Evolutionary conservation across 2,888 invertebrate species (phyloP), one percentile per base, ranked within the genome.

Genomic region (Trissoscelio sp.): DNA sequence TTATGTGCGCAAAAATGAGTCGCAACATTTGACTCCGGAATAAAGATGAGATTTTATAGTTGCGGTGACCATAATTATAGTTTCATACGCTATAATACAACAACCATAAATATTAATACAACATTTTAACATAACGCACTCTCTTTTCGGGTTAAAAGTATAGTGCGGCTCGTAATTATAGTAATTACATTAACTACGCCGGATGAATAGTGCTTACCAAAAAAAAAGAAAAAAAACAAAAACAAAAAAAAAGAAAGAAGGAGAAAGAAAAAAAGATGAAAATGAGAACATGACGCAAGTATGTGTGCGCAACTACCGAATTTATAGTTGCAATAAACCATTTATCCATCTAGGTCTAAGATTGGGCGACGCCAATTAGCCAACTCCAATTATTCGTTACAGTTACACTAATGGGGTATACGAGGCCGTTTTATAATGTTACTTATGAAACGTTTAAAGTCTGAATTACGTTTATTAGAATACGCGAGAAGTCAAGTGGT

Each of bases 31-130:
- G 72, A 73, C 60, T 55, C 9, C 31, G 46, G 66, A 78, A 78
- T 78, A 78, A 72, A 66, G 79, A 72, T 72, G 67, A 58, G 62
- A 73, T 70, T 74, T 74, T 70, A 74, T 74, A 79, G 74, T 74
- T 55, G 69, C 62, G 67, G 14, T 73, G 48, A 66, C 79, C 73
- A 55, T 79, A 79, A 79, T 79, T 79, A 73, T 53, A 60, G 79
- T 79, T 67, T 74, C 69, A 79, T 79, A 67, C 60, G 73, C 79
- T 62, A 28, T 79, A 73, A 79, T 79, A 53, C 67, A 39, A 72
- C 72, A 46, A 79, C 53, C 79, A 73, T 79, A 73, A 79, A 79
- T 79, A 72, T 73, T 79, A 79, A 79, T 79, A 79, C 53, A 79
- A 72, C 42, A 69, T 73, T 70, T 73, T 67, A 79, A 62, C 67